Base-by-base conservation (phyloP, 2,797 vertebrate species). In the Falco cherrug region DNA sequence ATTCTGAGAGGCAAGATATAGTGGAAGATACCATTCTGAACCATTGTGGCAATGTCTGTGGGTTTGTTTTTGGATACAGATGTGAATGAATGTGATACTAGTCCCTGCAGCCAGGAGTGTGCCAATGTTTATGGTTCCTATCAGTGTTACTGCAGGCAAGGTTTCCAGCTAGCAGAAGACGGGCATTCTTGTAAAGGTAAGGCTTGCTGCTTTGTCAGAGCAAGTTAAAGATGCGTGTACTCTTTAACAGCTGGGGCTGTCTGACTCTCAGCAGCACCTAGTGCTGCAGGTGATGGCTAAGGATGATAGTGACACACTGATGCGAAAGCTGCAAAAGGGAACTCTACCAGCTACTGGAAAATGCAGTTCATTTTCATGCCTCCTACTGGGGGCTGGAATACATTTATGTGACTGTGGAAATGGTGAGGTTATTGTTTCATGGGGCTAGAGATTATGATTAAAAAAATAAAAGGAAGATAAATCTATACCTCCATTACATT, bases 101-200 rank as follows among this genome's bases (percentile, higher is more conserved):
- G 95, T 94, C 99, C 98, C 19, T 99, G 99, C 98, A 98, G 99
- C 97, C 99, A 99, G 97, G 99, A 99, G 92, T 99, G 99, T 48
- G 99, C 99, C 97, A 99, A 99, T 84, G 97, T 99, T 89, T 99
- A 99, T 1, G 99, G 99, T 33, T 99, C 99, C 79, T 99, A 99
- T 97, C 99, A 99, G 98, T 99, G 99, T 92, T 99, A 99, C 98
- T 99, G 99, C 97, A 98, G 98, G 87, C 98, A 98, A 91, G 99
- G 99, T 41, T 99, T 99, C 98, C 98, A 98, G 98, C 98, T 99
- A 76, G 98, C 98, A n/a, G 99, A 99, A 86, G 99, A 99, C 1
- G 98, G 99, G 13, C 98, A 99, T 85, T 98, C 98, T 65, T 99
- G 99, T 94, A 98, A 98, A 98, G 99, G 99, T 99, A 85, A 92